A percentile compares a stretch with the other conserved stretches of the same genome.
Conservation (phyloP, 1,140 invertebrate species). For the Heliconius congener region DNA sequence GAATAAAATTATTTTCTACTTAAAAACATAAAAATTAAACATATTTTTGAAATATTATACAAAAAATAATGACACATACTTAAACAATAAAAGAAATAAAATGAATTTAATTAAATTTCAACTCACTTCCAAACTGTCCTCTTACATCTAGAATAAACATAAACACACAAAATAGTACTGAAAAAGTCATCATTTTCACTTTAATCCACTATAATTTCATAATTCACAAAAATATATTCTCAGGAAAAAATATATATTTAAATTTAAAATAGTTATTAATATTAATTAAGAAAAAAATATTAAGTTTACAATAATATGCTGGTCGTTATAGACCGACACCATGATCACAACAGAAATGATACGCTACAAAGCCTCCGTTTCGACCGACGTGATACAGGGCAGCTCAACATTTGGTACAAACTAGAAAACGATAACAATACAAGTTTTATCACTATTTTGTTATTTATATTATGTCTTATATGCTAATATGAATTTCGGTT, state of each 20-base stretch:
- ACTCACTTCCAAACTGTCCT: conserved; percentile 75
- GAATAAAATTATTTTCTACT: no score
- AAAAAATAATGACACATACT: no score
- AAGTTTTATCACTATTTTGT: background rate
- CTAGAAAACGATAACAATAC: background rate
- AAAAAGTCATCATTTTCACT: conserved; percentile 45
- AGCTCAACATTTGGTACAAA: conserved; percentile 44
- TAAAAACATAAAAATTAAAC: no score
- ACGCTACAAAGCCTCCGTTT: conserved; percentile 60
- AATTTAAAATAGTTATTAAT: conserved; percentile 6
- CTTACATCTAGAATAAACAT: conserved; percentile 52
- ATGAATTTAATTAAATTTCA: background rate
- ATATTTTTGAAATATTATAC: no score
- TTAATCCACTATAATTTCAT: conserved; percentile 27
- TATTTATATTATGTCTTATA: no score
- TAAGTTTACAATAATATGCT: conserved; percentile 15
- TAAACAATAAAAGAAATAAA: no score
- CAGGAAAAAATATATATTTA: background rate
- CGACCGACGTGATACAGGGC: conserved; percentile 50
- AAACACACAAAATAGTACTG: conserved; percentile 49
- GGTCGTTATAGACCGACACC: conserved; percentile 36
- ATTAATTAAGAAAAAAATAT: conserved; percentile 13
- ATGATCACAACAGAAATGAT: conserved; percentile 64
- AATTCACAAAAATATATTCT: conserved; percentile 11
- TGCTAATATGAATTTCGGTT: no score